Evolutionary conservation across 2,888 invertebrate genomes (phyloP).

Genomic region (Allolobophora icterica): DNA sequence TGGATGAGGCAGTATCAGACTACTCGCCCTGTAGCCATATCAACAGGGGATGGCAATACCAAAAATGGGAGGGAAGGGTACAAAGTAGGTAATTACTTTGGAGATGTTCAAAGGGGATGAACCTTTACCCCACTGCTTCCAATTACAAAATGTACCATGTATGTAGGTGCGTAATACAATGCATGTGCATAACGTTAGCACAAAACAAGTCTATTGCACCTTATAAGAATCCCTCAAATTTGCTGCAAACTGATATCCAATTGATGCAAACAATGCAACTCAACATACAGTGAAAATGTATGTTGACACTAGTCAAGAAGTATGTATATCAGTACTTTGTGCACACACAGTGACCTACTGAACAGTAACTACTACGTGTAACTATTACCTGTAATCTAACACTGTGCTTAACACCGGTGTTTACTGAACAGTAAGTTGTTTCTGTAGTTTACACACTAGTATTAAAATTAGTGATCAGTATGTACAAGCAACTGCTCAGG

Average conservation of each 20-base stretch:
- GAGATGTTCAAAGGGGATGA: too few relatives aligned
- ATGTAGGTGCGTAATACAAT: background rate
- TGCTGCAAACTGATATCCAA: background rate
- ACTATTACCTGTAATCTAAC: background rate
- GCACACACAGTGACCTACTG: background rate
- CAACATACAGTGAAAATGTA: background rate
- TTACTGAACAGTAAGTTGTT: background rate
- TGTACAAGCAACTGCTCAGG: background rate
- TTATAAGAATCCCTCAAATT: background rate
- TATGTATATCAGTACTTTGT: background rate
- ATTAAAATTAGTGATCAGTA: background rate
- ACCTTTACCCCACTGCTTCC: background rate
- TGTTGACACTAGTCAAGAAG: background rate
- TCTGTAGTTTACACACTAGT: background rate
- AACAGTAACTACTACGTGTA: background rate
- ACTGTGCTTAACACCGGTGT: too few relatives aligned
- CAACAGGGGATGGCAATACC: too few relatives aligned
- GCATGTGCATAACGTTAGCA: background rate
- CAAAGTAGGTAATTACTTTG: too few relatives aligned
- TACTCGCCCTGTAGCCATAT: too few relatives aligned
- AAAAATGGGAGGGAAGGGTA: too few relatives aligned
- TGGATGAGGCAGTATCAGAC: too few relatives aligned
- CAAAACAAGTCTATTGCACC: background rate
- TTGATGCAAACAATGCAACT: background rate
- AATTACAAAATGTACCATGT: background rate